Evolutionary conservation across 92 coral and sea anemone genomes (phyloP), one percentile per base, ranked within the genome.

Genomic region (Phenganax subtilis): DNA sequence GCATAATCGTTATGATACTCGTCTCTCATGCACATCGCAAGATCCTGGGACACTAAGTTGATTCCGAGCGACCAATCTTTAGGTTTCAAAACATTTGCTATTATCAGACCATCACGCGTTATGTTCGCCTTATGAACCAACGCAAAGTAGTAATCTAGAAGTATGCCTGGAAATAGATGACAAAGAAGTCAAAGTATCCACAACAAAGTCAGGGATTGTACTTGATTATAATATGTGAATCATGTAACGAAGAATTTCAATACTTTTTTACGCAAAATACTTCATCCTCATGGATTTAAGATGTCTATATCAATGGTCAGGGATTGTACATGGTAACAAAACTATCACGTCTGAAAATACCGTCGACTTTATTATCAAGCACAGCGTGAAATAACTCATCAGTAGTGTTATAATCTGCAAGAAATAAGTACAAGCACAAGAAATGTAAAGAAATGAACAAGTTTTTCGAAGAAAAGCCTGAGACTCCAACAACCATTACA

Each of bases 141-240:
- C 8, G 91, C 79, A 75, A 84, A 54, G 76, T 92, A 92, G 44
- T 89, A 88, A 71, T 94, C 98, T 85, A 94, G 75, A 6, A 94
- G 77, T n/a, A 93, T 90, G 12, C 98, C 98, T 94, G 9, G 51
- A 51, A 3, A 20, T 72, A 55, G 2, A 69, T 25, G 51, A 47
- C 31, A 64, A n/a, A 9, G 7, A 8, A 5, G 27, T 15, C 9
- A 51, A 17, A 20, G 52, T 54, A 12, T 3, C 16, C 81, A 77
- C 25, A 69, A 3, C 28, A 7, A 14, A 9, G 76, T 17, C 64
- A 30, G 54, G 6, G 27, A 11, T 74, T 27, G 71, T 7, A 11
- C 51, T 15, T 77, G 61, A 8, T 60, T 17, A 55, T 15, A 5
- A 8, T 3, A 57, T 37, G 2, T 37, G 3, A 1, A 5, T 37